These are phyloP conservation scores for Electrona antarctica DNA, from an alignment of 2,113 vertebrate genomes.

Conservation along the genomic window DNA sequence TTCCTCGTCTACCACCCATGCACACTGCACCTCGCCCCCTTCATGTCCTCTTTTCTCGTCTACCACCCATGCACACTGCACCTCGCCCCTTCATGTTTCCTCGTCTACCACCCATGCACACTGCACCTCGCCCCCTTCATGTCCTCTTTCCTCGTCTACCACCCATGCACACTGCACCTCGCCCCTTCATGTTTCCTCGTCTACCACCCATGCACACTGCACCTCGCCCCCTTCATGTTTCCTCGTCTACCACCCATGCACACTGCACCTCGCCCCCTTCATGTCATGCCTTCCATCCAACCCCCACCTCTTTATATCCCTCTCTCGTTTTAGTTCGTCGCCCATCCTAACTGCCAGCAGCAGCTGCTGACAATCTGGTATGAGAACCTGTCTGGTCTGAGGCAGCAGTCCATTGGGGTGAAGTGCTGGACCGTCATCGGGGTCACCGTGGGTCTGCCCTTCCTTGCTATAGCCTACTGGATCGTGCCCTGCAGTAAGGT, in stretches of 20 bases:
- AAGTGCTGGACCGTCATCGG: conserved; percentile 96
- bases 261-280: background rate
- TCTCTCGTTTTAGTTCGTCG: conserved; percentile 85
- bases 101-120: too few relatives aligned
- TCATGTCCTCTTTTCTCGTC: too few relatives aligned
- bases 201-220: too few relatives aligned
- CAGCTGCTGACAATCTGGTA: conserved; percentile 98
- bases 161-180: background rate
- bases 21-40: background rate
- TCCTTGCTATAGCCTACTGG: conserved; percentile 97
- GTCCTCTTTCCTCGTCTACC: too few relatives aligned
- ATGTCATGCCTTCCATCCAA: background rate
- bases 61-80: too few relatives aligned
- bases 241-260: too few relatives aligned
- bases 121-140: background rate
- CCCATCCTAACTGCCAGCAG: conserved; percentile 98
- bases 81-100: background rate
- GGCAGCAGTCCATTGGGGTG: conserved; percentile 94
- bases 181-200: too few relatives aligned
- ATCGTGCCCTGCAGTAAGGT: conserved; percentile 98
- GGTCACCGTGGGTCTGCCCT: conserved; percentile 92
- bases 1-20: too few relatives aligned
- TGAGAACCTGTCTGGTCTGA: conserved; percentile 92
- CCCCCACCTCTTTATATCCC: background rate
- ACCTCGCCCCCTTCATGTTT: background rate